Conservation (phyloP, 2,888 invertebrate species). For the Ctenicera cuprea region DNA sequence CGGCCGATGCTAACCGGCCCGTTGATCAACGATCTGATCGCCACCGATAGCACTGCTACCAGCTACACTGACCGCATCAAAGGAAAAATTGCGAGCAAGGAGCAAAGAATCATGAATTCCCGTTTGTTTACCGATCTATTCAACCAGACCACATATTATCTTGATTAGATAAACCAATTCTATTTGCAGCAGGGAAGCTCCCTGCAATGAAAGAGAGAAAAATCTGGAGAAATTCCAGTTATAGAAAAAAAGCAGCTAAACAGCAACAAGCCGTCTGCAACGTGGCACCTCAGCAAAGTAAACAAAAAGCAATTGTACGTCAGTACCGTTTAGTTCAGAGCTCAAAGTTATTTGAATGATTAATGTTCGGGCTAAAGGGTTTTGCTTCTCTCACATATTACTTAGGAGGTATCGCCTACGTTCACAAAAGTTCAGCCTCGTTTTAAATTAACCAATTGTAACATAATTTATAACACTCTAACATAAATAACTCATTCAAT, state of each 20-base stretch:
- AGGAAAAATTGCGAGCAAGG: constrained; percentile 25
- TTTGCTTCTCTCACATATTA: constrained; percentile 58
- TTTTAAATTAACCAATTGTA: constrained; percentile 58
- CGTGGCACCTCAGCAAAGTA: constrained; percentile 26
- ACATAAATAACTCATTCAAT: constrained; percentile 54
- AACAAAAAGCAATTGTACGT: constrained; percentile 43
- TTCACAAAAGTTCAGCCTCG: constrained; percentile 54
- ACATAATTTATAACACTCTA: constrained; percentile 56
- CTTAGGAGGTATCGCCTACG: constrained; percentile 57
- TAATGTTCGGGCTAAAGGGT: constrained; percentile 58
- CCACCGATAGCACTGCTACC: constrained; percentile 40
- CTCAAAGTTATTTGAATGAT: constrained; percentile 54
- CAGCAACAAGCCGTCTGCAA: constrained; percentile 15
- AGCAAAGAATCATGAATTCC: constrained; percentile 32
- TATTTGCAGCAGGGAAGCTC: not conserved
- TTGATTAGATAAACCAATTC: constrained; percentile 21
- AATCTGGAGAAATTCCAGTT: not conserved
- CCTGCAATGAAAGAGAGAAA: not conserved
- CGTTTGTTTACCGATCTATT: constrained; percentile 34
- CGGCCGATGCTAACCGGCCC: constrained; percentile 24
- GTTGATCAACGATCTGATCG: constrained; percentile 40
- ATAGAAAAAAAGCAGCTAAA: constrained; percentile 1
- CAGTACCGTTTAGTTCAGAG: constrained; percentile 50
- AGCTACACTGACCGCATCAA: constrained; percentile 35
- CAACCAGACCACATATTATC: constrained; percentile 20